phyloP scores from a whole-genome alignment of 2,888 invertebrate genomes.

The Fragum fragum region DNA sequence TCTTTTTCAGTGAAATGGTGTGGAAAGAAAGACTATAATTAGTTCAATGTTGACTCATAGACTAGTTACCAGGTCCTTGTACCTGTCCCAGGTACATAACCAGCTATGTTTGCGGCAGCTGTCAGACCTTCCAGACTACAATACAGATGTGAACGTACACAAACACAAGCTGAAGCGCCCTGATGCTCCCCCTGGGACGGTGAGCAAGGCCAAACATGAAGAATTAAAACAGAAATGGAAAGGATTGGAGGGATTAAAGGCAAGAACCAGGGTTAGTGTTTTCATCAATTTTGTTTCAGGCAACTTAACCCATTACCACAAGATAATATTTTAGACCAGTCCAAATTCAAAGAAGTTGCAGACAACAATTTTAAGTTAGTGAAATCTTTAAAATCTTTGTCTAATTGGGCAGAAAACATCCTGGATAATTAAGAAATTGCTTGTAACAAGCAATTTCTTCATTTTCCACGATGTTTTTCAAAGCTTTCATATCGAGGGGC shows the following conservation, averaged over 20 bases:
- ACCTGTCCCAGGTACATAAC: not conserved
- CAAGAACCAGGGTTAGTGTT: conserved; percentile 71
- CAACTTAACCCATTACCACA: too few species aligned
- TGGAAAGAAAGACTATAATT: too few species aligned
- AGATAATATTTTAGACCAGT: too few species aligned
- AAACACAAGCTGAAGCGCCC: conserved; percentile 73
- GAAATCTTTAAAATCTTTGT: too few species aligned
- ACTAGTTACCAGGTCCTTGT: not conserved
- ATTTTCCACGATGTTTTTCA: too few species aligned
- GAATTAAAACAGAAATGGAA: conserved; percentile 57
- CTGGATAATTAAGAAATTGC: too few species aligned
- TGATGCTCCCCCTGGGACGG: conserved; percentile 25
- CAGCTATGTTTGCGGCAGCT: not conserved
- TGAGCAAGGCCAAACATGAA: conserved; percentile 1
- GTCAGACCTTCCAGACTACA: conserved; percentile 74
- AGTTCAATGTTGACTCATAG: not conserved
- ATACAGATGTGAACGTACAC: conserved; percentile 73
- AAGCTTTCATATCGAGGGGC: too few species aligned
- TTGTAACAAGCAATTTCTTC: too few species aligned
- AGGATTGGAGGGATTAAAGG: conserved; percentile 64
- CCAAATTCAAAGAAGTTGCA: too few species aligned
- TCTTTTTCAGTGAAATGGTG: too few species aligned
- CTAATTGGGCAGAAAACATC: too few species aligned
- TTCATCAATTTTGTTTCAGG: not conserved
- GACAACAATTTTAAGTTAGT: too few species aligned